These are phyloP conservation scores for Psilopsiagon aurifrons DNA, from an alignment of 2,113 vertebrate species.

Conservation along the genomic window DNA sequence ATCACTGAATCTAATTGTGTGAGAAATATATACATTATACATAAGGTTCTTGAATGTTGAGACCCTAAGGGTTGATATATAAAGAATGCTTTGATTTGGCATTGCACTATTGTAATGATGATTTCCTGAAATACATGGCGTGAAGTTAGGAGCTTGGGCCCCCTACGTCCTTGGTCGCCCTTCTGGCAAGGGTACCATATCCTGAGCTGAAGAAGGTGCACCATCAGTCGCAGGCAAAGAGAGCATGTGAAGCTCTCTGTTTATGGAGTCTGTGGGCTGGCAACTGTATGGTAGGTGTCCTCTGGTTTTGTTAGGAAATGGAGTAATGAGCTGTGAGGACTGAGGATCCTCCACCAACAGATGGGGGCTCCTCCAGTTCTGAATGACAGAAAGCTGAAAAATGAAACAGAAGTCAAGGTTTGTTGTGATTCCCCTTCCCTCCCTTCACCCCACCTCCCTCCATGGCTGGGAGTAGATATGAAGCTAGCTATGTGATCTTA, in stretches of 20 bases:
- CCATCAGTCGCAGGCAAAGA: background rate
- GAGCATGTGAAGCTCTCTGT: background rate
- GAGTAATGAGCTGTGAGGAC: background rate
- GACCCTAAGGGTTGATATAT: background rate
- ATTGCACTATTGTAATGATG: background rate
- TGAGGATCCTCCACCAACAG: background rate
- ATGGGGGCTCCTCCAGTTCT: background rate
- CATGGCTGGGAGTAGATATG: background rate
- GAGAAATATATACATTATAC: background rate
- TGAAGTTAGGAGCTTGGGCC: background rate
- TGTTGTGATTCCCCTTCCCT: background rate
- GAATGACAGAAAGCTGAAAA: background rate
- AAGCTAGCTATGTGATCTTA: background rate
- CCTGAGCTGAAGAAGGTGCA: background rate
- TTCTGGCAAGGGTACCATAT: background rate
- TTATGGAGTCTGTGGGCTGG: background rate
- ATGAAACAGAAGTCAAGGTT: background rate
- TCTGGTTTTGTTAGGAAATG: background rate
- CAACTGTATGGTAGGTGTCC: background rate
- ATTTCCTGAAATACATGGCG: background rate
- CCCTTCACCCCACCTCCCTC: too few species aligned
- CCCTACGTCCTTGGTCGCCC: background rate
- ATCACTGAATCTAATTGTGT: background rate
- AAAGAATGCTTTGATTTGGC: background rate
- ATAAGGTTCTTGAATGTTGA: background rate